Base-by-base conservation (phyloP, 2,113 vertebrate species). In the Acanthisitta chloris region DNA sequence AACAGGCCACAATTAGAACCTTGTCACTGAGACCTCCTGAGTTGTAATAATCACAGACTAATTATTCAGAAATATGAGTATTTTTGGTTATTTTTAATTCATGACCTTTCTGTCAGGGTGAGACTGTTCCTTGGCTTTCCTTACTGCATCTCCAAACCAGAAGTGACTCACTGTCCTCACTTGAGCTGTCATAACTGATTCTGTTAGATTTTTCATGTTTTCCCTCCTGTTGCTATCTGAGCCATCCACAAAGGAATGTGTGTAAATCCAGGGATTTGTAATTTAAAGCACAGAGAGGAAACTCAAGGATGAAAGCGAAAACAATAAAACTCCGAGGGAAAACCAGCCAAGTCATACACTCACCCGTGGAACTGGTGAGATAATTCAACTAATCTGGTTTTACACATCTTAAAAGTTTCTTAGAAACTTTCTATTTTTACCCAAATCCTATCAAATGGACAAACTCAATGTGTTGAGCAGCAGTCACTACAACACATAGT, bases 251-350 rank as follows among this genome's bases (percentile, higher is more conserved):
- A 66, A 57, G 14, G n/a, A 3, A 82, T 81, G 59, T 12, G 4
- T 12, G 3, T 36, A 52, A 59, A 93, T 16, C 25, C 14, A 17
- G 15, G 33, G 17, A 81, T 31, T 8, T 82, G 38, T n/a, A 48
- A 58, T 21, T 21, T 62, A 76, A 79, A 59, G 1, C 18, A 5
- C 11, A 12, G 21, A 40, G n/a, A 76, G 40, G 38, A 79, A 86
- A 20, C 19, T n/a, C 3, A 8, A 59, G 82, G 43, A 28, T 28
- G 28, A 66, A 74, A 67, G 52, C 65, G 18, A n/a, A 57, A 77
- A 43, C 19, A 61, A 6, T 4, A 8, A 36, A 57, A 61, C 17
- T 21, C 1, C 0, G 17, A 3, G 8, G 18, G 52, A 14, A 24
- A 19, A 67, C 49, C 48, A 51, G 64, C 64, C 59, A 61, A 81